Base-by-base conservation (phyloP, 2,797 vertebrate species). In the Percopsis omiscomaycus region DNA sequence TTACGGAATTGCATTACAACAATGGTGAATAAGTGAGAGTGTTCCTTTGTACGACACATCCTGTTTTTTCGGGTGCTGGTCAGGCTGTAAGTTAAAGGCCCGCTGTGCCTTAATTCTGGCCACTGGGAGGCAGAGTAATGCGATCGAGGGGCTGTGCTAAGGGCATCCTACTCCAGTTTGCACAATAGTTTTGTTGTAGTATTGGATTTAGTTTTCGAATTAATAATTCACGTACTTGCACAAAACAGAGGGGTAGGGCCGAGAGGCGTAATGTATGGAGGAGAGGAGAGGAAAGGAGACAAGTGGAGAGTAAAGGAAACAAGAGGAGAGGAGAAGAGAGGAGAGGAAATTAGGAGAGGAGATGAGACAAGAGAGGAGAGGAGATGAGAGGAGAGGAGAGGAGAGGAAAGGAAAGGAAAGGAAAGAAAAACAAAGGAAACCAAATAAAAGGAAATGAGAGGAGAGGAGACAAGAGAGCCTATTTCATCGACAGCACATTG, bases 1-100 rank as follows among this genome's bases (percentile, higher is more conserved):
- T 84, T 79, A 77, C 12, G 84, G 75, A 82, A 76, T 64, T 75
- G 78, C 66, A 67, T 71, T 66, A 75, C 69, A 71, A 78, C 55
- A 75, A 78, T 46, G 46, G 68, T 75, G 74, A 69, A 84, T 82
- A 64, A 73, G 83, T 80, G 62, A 75, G 70, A 62, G 64, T 60
- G 61, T 59, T 55, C 61, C 71, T 82, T 58, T 72, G 5, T 63
- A 37, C 50, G 59, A 61, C 57, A 69, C 56, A 74, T 78, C 32
- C 65, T 78, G 69, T 80, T 68, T 71, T 77, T 81, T 77, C 12
- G n/a, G 57, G 54, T 58, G 65, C 51, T 3, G 68, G 66, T 73
- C 74, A 81, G 73, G 52, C 71, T 66, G 9, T 42, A 6, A 42
- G 8, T 8, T 42, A 6, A 42, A 42, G 37, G 37, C 37, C 6